Conservation (phyloP, 2,113 vertebrate species). For the Sminthopsis crassicaudata region DNA sequence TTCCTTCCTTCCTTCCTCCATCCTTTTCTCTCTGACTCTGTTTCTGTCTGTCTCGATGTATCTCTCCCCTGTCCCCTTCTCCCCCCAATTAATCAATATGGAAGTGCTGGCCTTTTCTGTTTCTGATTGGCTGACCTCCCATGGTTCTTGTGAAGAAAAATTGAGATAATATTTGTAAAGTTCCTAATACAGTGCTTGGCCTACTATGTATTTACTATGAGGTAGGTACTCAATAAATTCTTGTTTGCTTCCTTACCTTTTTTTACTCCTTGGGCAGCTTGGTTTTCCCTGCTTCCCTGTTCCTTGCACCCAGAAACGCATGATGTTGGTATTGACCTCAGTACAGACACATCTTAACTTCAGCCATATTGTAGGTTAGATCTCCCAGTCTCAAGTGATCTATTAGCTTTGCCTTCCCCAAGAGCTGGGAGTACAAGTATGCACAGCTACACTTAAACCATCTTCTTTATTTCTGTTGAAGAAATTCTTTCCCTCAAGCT, state of each 20-base stretch:
- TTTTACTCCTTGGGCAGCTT: not conserved
- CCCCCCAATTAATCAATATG: not conserved
- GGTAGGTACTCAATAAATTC: not conserved
- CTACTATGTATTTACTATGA: too few relatives aligned
- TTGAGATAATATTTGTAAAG: not conserved
- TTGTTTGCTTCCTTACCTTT: not conserved
- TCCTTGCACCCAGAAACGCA: too few relatives aligned
- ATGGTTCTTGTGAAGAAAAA: not conserved
- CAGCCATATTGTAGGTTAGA: not conserved
- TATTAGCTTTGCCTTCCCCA: not conserved
- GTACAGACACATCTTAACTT: not conserved
- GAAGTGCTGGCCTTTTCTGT: not conserved
- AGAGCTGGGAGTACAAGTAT: not conserved
- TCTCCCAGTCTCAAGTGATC: not conserved
- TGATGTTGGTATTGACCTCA: not conserved
- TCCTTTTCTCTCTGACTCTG: too few relatives aligned
- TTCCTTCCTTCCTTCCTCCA: too few relatives aligned
- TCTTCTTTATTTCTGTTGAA: not conserved
- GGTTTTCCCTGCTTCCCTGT: not conserved
- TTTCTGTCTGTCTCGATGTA: rapidly evolving
- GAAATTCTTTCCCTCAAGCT: not conserved
- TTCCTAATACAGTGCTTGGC: not conserved
- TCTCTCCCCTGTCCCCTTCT: too few relatives aligned
- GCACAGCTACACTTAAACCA: not conserved
- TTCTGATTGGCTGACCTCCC: not conserved